Conservation (phyloP, 2,113 vertebrate species). For the Plestiodon gilberti region DNA sequence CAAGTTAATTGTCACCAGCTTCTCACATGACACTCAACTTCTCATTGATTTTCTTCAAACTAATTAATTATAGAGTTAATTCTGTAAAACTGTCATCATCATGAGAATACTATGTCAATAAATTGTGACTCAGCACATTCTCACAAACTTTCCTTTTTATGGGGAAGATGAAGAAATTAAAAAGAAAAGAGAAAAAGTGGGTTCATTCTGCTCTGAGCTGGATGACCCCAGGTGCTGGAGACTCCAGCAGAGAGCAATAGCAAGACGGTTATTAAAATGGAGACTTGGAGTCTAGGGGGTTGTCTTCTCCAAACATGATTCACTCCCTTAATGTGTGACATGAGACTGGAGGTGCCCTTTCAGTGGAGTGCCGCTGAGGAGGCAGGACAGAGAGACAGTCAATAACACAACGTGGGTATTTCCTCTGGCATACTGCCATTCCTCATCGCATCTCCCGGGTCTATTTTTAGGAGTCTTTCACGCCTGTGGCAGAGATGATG, state of each 20-base stretch:
- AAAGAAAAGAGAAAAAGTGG: not conserved
- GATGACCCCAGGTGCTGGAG: not conserved
- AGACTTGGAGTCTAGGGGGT: not conserved
- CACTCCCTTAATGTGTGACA: conserved; percentile 10
- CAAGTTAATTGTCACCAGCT: not conserved
- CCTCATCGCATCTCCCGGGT: not conserved
- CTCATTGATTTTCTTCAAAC: not conserved
- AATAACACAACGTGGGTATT: not conserved
- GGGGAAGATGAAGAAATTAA: not conserved
- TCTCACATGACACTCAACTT: not conserved
- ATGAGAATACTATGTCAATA: not conserved
- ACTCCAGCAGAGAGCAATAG: not conserved
- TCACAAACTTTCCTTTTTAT: not conserved
- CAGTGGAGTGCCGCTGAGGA: not conserved
- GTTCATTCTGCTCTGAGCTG: not conserved
- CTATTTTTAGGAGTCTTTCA: conserved; percentile 1
- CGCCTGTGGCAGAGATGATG: not conserved
- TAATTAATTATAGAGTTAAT: not conserved
- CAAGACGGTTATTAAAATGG: not conserved
- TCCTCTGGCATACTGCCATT: not conserved
- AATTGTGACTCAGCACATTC: not conserved
- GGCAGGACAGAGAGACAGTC: not conserved
- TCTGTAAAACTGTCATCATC: not conserved
- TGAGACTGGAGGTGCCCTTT: conserved; percentile 2
- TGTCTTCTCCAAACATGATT: not conserved